phyloP scores from a whole-genome alignment of 2,113 vertebrate species.

The Otocyon megalotis region DNA sequence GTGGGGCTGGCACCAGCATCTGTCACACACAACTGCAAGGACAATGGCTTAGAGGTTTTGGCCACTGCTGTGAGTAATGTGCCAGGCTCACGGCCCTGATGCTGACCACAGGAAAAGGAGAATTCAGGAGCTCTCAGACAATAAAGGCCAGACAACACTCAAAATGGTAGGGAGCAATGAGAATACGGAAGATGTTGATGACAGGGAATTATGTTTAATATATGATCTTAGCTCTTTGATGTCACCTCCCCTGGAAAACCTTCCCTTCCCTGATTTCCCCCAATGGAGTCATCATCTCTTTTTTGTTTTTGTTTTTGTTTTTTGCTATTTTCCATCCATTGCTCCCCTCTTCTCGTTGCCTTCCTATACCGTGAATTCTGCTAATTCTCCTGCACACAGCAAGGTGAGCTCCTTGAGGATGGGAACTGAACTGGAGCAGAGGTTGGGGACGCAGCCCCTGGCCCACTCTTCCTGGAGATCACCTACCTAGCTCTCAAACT shows the following conservation, averaged over 20 bases:
- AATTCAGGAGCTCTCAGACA: not conserved
- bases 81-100: not conserved
- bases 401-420: not conserved
- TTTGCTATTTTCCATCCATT: not conserved
- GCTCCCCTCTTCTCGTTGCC: not conserved
- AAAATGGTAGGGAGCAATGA: rapidly evolving
- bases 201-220: not conserved
- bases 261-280: not conserved
- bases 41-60: not conserved
- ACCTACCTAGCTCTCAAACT: not conserved
- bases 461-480: not conserved
- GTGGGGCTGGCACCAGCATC: not conserved
- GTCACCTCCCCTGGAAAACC: conserved; percentile 7
- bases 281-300: not conserved
- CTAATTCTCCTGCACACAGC: not conserved
- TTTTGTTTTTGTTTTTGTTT: too few relatives aligned
- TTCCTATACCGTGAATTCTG: not conserved
- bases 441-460: not conserved
- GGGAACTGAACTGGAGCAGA: not conserved
- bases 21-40: not conserved
- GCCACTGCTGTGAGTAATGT: not conserved
- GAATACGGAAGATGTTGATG: not conserved
- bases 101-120: not conserved
- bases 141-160: not conserved
- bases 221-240: not conserved